Evolutionary conservation across 2,888 invertebrate species (phyloP), one percentile per base, ranked within the genome.

Genomic region (Cantharis flavilabris): DNA sequence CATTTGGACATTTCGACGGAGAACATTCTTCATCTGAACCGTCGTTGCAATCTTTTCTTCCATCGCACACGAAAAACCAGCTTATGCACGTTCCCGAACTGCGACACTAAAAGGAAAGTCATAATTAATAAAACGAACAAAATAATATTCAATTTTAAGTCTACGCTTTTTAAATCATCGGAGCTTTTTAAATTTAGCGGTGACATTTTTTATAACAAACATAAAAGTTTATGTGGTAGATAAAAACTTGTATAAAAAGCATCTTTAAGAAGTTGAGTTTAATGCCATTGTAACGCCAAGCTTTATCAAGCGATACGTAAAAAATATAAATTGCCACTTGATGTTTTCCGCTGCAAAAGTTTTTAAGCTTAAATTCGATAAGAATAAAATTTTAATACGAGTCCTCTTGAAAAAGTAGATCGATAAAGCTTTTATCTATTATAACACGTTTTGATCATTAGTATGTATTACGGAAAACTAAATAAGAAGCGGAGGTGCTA

Each of bases 31-130:
- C 97, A 86, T 97, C 97, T 0, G 96, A 96, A 18, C 95, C 96
- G 85, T 97, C 97, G 9, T 92, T 91, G 85, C 97, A 97, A 86
- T 97, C 96, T 80, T 92, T 91, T 80, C 95, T 92, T 10, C 95
- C 94, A 86, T 97, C 97, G 88, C 97, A 97, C 4, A 97, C 95
- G 88, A 96, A 97, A 90, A 96, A 97, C 96, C 96, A 97, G 83
- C 96, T 96, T 85, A 97, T 95, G 88, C 97, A 97, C 13, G 92
- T 91, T 1, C 97, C 97, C 72, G 94, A 94, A 72, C 94, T 94
- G 30, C 94, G 94, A 86, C 97, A 97, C 94, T 97, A 90, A 73
- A 90, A 89, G 72, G 73, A 49, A 49, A 49, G 0, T 49, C 49
- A n/a, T 49, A 49, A 49, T 49, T 49, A 49, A 13, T 49, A 5